Conservation (phyloP, 2,113 vertebrate species). For the Odocoileus virginianus region DNA sequence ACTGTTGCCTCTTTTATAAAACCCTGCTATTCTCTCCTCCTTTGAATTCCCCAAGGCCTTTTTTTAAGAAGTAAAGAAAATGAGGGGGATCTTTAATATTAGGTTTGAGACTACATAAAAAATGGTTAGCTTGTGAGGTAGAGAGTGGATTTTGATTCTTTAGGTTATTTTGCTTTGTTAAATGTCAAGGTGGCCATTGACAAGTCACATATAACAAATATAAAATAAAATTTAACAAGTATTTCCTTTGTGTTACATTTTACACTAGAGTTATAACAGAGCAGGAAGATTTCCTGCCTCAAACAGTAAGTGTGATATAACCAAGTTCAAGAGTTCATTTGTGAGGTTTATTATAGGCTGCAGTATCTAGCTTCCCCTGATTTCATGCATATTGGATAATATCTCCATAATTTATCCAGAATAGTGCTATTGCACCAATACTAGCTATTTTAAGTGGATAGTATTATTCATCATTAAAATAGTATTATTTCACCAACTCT, state of each 20-base stretch:
- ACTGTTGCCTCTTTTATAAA: background rate
- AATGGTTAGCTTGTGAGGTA: background rate
- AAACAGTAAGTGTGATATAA: background rate
- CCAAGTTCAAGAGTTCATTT: background rate
- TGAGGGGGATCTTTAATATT: background rate
- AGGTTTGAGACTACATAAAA: background rate
- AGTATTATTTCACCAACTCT: background rate
- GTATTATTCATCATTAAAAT: background rate
- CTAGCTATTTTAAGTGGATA: background rate
- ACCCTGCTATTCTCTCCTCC: background rate
- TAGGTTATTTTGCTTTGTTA: conserved; percentile 16
- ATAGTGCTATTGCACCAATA: background rate
- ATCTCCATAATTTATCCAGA: background rate
- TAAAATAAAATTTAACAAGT: background rate
- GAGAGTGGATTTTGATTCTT: background rate
- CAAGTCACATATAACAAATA: background rate
- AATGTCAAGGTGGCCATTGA: background rate
- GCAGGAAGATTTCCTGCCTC: background rate
- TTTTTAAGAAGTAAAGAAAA: background rate
- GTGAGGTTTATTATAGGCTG: background rate
- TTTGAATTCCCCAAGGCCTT: background rate
- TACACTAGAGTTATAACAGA: background rate
- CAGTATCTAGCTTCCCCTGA: background rate
- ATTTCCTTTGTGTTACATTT: background rate
- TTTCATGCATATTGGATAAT: background rate